phyloP scores from a whole-genome alignment of 2,888 invertebrate species.

The Himalopsyche japonica region DNA sequence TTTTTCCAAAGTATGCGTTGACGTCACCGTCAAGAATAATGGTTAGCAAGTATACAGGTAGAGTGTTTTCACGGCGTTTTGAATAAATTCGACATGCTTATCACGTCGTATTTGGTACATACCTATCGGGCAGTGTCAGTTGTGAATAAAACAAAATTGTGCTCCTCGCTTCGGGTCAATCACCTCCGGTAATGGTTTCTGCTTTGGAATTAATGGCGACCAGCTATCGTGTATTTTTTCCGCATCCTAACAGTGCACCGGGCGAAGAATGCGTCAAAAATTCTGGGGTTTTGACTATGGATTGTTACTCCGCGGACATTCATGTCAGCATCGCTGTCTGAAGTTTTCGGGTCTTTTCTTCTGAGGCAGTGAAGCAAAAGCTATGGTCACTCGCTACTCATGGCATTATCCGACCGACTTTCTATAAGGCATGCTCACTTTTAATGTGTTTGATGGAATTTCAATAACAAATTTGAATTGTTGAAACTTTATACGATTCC shows the following conservation, averaged over 20 bases:
- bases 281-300: too few relatives aligned
- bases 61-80: neutral
- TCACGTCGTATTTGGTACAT: neutral
- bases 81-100: neutral
- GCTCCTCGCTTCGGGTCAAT: neutral
- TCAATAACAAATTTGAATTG: too few relatives aligned
- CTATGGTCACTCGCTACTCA: too few relatives aligned
- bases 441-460: too few relatives aligned
- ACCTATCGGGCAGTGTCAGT: neutral
- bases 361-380: too few relatives aligned
- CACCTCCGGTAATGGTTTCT: neutral
- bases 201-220: neutral
- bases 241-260: neutral
- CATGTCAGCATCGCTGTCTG: too few relatives aligned
- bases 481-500: too few relatives aligned
- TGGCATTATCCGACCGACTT: too few relatives aligned
- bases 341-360: too few relatives aligned
- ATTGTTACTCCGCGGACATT: too few relatives aligned
- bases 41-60: neutral
- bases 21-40: neutral
- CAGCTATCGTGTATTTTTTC: neutral
- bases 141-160: neutral
- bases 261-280: neutral
- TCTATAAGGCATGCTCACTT: too few relatives aligned
- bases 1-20: neutral